phyloP scores from a whole-genome alignment of 1,140 invertebrate genomes.

The Drosophila aff. region DNA sequence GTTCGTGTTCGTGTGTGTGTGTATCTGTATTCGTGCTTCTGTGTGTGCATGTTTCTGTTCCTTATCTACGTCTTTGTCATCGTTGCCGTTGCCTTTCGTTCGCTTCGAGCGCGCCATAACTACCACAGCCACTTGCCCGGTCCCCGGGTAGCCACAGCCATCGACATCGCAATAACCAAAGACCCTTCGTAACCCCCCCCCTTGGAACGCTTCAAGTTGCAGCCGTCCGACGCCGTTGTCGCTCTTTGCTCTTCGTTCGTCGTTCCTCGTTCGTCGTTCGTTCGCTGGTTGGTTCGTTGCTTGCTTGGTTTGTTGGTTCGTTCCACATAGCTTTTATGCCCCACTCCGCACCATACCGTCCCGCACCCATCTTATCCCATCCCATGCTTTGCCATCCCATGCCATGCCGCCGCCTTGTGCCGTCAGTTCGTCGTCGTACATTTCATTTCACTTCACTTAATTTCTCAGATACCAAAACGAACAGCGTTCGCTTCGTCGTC shows the following conservation, averaged over 20 bases:
- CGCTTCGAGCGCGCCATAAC: constrained; percentile 79
- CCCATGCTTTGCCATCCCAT: constrained; percentile 46
- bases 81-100: constrained; percentile 65
- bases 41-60: constrained; percentile 73
- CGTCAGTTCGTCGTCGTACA: constrained; percentile 81
- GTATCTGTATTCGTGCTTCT: constrained; percentile 24
- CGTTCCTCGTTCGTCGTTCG: constrained; percentile 55
- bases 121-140: constrained; percentile 67
- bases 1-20: constrained; percentile 35
- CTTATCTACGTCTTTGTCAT: constrained; percentile 83
- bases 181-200: constrained; percentile 12
- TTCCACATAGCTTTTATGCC: constrained; percentile 78
- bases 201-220: constrained; percentile 70
- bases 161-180: constrained; percentile 17
- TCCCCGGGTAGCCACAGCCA: constrained; percentile 31
- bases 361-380: constrained; percentile 5
- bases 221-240: constrained; percentile 58
- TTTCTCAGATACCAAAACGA: constrained; percentile 83
- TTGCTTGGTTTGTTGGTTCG: constrained; percentile 54
- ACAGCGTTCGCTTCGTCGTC: constrained; percentile 49
- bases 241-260: constrained; percentile 39
- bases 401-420: constrained; percentile 62
- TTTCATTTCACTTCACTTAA: constrained; percentile 83
- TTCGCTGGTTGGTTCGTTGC: constrained; percentile 52
- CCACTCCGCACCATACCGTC: constrained; percentile 45